Evolutionary conservation across 2,797 vertebrate genomes (phyloP), one percentile per base, ranked within the genome.

Genomic region (Philypnodon macrostomus): DNA sequence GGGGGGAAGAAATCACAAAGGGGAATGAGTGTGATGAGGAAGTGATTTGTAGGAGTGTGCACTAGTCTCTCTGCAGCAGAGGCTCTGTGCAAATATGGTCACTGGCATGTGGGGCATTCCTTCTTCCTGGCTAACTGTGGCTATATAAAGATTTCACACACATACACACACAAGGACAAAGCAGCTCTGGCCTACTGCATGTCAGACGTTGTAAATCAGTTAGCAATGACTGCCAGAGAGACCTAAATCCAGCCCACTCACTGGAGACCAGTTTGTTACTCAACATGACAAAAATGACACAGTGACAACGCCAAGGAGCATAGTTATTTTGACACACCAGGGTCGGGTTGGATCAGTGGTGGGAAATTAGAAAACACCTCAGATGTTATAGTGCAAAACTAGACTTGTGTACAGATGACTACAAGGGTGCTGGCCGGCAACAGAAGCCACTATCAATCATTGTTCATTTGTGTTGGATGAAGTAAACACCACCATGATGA

Each of bases 51-150:
- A 34, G 46, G 60, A 46, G 73, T 67, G 63, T 75, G 67, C 50
- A n/a, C n/a, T n/a, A 47, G 65, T 40, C 58, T 34, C 55, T 44
- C 58, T 58, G 58, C 14, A 63, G 58, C 68, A 73, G 64, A 80
- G 42, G 39, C 70, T 49, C 70, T 59, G 75, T 79, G 76, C 83
- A 86, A 85, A 87, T 72, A 80, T 89, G 83, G 77, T 81, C 73
- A 69, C 48, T 66, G 90, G 92, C 88, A 92, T 69, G 67, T 59
- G 60, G 36, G 71, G 85, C 84, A 91, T 48, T 87, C 81, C 35
- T 29, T 38, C 58, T 72, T 87, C 70, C 80, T 70, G 55, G 53
- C 87, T 77, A 84, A 81, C 80, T 59, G 70, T 78, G 51, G 63
- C 79, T 80, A 79, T 79, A 75, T 82, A 82, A 85, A 88, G 82